phyloP scores from a whole-genome alignment of 2,888 invertebrate genomes.

The Polylopha cassiicola region DNA sequence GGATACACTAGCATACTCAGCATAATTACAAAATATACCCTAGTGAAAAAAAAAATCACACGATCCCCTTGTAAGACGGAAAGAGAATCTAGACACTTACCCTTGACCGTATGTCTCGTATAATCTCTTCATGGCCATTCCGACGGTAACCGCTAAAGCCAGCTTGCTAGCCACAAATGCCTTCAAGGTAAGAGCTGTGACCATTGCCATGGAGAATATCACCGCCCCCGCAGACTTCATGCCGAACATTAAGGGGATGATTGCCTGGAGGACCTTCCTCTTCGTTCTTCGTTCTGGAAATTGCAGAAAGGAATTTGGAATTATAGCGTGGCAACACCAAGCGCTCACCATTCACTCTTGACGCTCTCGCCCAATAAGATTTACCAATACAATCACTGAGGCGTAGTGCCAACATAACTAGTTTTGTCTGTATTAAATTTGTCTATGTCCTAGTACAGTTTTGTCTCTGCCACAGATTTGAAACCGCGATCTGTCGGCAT shows the following conservation, averaged over 20 bases:
- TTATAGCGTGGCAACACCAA: neutral
- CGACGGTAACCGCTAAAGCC: slow-evolving; percentile 79
- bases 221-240: slow-evolving; percentile 82
- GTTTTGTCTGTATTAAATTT: too few species aligned
- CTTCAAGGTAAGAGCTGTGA: slow-evolving; percentile 80
- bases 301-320: slow-evolving; percentile 11
- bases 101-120: slow-evolving; percentile 76
- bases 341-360: neutral
- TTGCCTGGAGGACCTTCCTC: slow-evolving; percentile 79
- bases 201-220: slow-evolving; percentile 78
- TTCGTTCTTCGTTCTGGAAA: slow-evolving; percentile 67
- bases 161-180: slow-evolving; percentile 83
- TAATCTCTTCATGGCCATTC: slow-evolving; percentile 78
- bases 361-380: too few species aligned
- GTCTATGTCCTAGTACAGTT: too few species aligned
- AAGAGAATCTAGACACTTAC: slow-evolving; percentile 55
- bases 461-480: too few species aligned
- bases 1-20: too few species aligned
- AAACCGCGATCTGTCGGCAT: too few species aligned
- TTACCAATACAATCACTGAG: too few species aligned
- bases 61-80: too few species aligned
- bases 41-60: too few species aligned
- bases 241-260: slow-evolving; percentile 82
- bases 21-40: too few species aligned
- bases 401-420: too few species aligned